Evolutionary conservation across 2,888 invertebrate genomes (phyloP), one percentile per base, ranked within the genome.

Genomic region (Himalopsyche japonica): DNA sequence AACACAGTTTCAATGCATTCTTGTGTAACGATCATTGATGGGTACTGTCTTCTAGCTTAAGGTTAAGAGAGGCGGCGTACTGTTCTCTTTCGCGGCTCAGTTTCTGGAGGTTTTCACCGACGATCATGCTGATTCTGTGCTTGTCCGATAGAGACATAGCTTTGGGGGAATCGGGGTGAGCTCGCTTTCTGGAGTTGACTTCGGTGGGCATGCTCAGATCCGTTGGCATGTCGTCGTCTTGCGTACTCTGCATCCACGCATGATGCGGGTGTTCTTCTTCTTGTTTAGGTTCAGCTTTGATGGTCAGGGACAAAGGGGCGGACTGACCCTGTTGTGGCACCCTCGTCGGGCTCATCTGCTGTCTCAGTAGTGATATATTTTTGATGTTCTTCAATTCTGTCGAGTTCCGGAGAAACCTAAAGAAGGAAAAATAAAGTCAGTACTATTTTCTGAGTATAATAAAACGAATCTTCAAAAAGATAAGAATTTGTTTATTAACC

Each of bases 331-430:
- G 85, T 3, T n/a, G 24, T 0, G 86, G 47, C 30, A 91, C 91
- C 84, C 93, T 90, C n/a, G 94, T 93, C 87, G 93, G 94, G 88
- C 94, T 93, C 94, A 95, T 95, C 90, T 95, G 96, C 90, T 97
- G 97, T 79, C 97, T 93, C 87, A 98, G 91, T 86, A 97, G 91
- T 10, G 97, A 97, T 88, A 98, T 97, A 90, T 98, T 98, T 90
- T 98, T 98, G 87, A 98, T 98, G 90, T 97, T 98, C 89, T 98
- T 98, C 88, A 98, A 93, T 91, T 98, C 98, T 57, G 97, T 96
- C 81, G 98, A 98, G 90, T 98, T 98, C 87, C 98, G 94, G 88
- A 98, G 93, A 91, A 98, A 98, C 90, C 97, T 97, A 91, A 10
- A 91, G 89, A 87, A 84, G 88, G 86, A 87, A 87, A 87, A 87